These are phyloP conservation scores for Hestina assimilis DNA, from an alignment of 1,140 invertebrate species.

Conservation along the genomic window DNA sequence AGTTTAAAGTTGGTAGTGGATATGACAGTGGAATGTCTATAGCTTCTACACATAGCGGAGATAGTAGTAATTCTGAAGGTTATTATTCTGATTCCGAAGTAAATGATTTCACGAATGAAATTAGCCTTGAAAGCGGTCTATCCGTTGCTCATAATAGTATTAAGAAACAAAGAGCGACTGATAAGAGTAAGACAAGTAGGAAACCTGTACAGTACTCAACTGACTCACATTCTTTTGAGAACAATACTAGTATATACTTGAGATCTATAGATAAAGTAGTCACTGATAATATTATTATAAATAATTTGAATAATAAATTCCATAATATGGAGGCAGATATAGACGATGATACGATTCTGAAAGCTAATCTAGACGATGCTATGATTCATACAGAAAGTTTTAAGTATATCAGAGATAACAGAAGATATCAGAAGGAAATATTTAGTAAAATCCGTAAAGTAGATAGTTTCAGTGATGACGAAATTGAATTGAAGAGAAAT, in stretches of 20 bases:
- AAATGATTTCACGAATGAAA: not conserved
- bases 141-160: too few species aligned
- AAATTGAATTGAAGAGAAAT: constrained; percentile 18
- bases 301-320: too few species aligned
- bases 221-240: too few species aligned
- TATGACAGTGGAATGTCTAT: not conserved
- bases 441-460: not conserved
- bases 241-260: too few species aligned
- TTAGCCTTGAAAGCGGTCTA: not conserved
- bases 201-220: too few species aligned
- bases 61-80: not conserved
- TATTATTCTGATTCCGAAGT: not conserved
- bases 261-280: too few species aligned
- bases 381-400: constrained; percentile 7
- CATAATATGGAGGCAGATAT: not conserved
- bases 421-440: not conserved
- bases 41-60: not conserved
- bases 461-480: constrained; percentile 24
- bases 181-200: too few species aligned
- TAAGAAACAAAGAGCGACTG: too few species aligned
- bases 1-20: not conserved
- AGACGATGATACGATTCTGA: constrained; percentile 4
- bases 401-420: not conserved
- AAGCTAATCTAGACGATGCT: constrained; percentile 20
- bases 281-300: too few species aligned